Conservation (phyloP, 2,797 vertebrate genomes). For the Phoxinus dragarum region DNA sequence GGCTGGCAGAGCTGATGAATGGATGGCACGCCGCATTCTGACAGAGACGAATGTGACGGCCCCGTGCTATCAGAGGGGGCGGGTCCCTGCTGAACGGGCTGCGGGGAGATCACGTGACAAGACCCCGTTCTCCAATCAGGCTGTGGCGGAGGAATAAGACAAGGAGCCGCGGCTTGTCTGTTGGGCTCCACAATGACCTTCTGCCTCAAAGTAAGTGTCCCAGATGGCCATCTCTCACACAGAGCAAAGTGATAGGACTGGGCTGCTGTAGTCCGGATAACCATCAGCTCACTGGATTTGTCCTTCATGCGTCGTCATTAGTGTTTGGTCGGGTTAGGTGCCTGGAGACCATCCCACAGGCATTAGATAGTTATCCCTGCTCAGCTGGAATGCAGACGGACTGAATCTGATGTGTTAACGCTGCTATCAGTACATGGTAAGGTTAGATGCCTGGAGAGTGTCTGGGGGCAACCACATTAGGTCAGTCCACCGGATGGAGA, state of each 20-base stretch:
- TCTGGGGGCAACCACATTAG: conserved; percentile 40
- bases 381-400: conserved; percentile 29
- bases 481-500: conserved; percentile 28
- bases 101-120: conserved; percentile 72
- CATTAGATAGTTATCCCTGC: conserved; percentile 41
- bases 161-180: conserved; percentile 28
- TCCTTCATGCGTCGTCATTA: conserved; percentile 56
- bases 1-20: conserved; percentile 86
- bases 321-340: conserved; percentile 49
- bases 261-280: conserved; percentile 52
- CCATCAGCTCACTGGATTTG: conserved; percentile 58
- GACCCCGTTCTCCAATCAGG: conserved; percentile 58
- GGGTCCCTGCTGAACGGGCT: conserved; percentile 67
- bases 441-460: conserved; percentile 40
- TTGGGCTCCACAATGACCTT: conserved; percentile 37
- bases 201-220: conserved; percentile 44
- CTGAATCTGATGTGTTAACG: conserved; percentile 43
- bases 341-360: conserved; percentile 43
- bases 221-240: conserved; percentile 45
- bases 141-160: conserved; percentile 43
- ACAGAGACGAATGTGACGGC: conserved; percentile 88
- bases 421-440: conserved; percentile 38
- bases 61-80: conserved; percentile 72
- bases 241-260: conserved; percentile 49
- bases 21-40: conserved; percentile 75